Base-by-base conservation (phyloP, 2,888 invertebrate species). In the Hypselothyrea guttata region DNA sequence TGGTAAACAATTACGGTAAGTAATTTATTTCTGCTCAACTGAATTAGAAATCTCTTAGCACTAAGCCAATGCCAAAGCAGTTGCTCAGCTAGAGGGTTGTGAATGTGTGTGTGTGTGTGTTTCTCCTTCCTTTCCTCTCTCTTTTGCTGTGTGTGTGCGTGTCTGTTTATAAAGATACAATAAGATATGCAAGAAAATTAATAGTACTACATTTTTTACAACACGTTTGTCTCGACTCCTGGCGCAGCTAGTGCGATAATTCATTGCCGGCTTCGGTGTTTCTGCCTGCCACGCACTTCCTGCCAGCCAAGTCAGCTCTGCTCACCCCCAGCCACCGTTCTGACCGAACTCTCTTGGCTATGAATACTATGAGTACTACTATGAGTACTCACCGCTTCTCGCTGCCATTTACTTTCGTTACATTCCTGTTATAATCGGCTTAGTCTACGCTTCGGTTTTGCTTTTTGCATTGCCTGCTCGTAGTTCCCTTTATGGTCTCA, bases 21-120 rank as follows among this genome's bases (percentile, higher is more conserved):
- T 81, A 85, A 83, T 84, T 84, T 84, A 84, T 85, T 78, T 85
- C 81, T 76, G 83, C 85, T 84, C 78, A 83, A 81, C 81, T 84
- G 78, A 83, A 81, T 79, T 81, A 83, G 76, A 83, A 84, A 84
- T 77, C 82, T 83, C 79, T 81, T 79, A 78, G 71, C 78, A 79
- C 78, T 79, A 79, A 79, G 78, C 78, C 78, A 79, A 82, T 75
- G 70, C 67, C 78, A 68, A 71, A 71, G 60, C 71, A 58, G 46
- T 40, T 52, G 28, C 57, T 48, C 58, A 27, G 35, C 57, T 72
- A 58, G 64, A 16, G 42, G 46, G 33, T 54, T 54, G 27, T 27
- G 11, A 7, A 7, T 37, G 27, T 40, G 11, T 40, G 8, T 12
- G 8, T 12, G 4, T 2, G 54, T 58, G 34, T 63, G 42, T 33